Evolutionary conservation across 2,797 vertebrate genomes (phyloP).

Genomic region (Geotrypetes seraphini): DNA sequence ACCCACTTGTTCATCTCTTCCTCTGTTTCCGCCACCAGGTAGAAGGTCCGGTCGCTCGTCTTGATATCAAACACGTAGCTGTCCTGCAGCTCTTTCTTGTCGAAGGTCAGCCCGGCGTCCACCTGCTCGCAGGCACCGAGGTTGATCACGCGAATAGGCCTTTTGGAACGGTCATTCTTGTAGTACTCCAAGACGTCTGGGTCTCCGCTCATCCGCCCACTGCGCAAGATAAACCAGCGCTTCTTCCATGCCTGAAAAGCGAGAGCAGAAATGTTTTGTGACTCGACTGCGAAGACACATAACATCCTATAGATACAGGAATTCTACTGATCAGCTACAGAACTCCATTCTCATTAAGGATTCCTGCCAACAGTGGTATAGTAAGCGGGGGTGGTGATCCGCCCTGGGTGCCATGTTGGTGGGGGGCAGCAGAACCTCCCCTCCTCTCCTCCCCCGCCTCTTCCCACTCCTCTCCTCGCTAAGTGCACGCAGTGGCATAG

Average conservation of each 20-base stretch:
- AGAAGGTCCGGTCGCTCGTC: conserved; percentile 94
- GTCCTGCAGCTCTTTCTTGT: conserved; percentile 96
- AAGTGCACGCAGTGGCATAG: no score
- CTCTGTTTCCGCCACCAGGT: conserved; percentile 91
- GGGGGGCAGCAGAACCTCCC: no score
- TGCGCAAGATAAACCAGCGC: conserved; percentile 93
- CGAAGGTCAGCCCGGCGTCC: conserved; percentile 89
- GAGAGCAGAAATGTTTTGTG: not conserved
- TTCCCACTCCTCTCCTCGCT: no score
- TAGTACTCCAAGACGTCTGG: conserved; percentile 95
- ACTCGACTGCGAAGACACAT: not conserved
- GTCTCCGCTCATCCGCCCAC: conserved; percentile 94
- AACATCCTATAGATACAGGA: not conserved
- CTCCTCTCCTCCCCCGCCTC: no score
- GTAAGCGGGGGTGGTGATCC: no score
- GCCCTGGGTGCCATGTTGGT: no score
- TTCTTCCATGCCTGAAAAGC: conserved; percentile 89
- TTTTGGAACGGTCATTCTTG: conserved; percentile 95
- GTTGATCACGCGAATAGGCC: conserved; percentile 89
- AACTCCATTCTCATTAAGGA: no score
- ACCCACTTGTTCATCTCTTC: conserved; percentile 99
- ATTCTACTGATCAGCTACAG: not conserved
- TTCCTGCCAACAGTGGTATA: no score
- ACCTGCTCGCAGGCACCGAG: conserved; percentile 96
- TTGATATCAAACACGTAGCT: conserved; percentile 97